These are phyloP conservation scores for Molorchus minor DNA, from an alignment of 2,888 invertebrate genomes.

Conservation along the genomic window DNA sequence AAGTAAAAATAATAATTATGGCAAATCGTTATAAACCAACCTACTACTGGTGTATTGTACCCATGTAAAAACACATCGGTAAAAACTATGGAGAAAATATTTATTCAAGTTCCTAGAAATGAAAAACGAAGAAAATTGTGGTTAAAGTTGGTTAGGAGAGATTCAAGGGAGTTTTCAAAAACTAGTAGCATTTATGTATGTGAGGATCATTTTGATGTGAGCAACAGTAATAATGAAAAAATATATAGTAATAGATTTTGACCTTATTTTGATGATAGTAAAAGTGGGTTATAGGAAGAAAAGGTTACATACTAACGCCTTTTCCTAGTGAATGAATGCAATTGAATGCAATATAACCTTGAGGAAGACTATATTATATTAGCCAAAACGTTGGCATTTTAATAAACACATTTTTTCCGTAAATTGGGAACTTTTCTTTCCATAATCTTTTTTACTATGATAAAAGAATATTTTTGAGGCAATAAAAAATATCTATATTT, in stretches of 20 bases:
- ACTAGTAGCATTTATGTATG: not conserved
- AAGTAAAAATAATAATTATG: too few species aligned
- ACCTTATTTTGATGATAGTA: too few species aligned
- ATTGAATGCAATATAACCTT: not conserved
- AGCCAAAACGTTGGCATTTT: too few species aligned
- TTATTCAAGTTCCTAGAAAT: not conserved
- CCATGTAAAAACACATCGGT: not conserved
- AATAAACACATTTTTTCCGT: too few species aligned
- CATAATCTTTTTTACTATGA: too few species aligned
- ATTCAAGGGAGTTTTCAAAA: not conserved
- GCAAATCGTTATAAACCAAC: too few species aligned
- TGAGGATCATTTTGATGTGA: conserved; percentile 5
- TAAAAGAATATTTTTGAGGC: too few species aligned
- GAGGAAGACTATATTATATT: not conserved
- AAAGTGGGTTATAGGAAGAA: too few species aligned
- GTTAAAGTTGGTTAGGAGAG: not conserved
- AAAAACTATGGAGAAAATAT: not conserved
- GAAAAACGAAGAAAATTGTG: not conserved
- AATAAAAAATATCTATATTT: not conserved
- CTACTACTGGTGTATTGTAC: not conserved
- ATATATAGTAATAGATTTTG: not conserved
- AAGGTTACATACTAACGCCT: too few species aligned
- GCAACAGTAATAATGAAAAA: not conserved
- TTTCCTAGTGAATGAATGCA: too few species aligned
- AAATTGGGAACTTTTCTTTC: too few species aligned